Evolutionary conservation across 2,888 invertebrate species (phyloP), one percentile per base, ranked within the genome.

Genomic region (Strigamia transsilvanica): DNA sequence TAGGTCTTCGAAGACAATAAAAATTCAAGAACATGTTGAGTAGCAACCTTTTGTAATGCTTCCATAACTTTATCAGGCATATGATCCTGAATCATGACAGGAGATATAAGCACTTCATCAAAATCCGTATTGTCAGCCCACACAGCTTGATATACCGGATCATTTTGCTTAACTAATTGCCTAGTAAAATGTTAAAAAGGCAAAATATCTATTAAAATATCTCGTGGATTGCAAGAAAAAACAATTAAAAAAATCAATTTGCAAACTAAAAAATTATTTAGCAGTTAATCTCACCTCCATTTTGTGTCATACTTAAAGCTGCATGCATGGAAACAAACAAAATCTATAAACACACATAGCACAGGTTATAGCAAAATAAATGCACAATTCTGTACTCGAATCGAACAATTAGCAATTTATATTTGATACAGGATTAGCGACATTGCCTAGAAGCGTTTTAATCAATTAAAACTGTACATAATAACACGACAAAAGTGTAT

Each of bases 31-130:
- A 21, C 18, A n/a, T 56, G n/a, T 56, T n/a, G 61, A 18, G n/a
- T 27, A 32, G 12, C 27, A 92, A 95, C 95, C 93, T 94, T 94
- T 88, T 94, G 92, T 84, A 96, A 90, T 38, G 94, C 95, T 84
- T 93, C 92, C 85, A 95, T 89, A 83, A 95, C 93, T 87, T 92
- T 93, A 87, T 95, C 94, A 41, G 95, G 95, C 95, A 96, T 95
- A 88, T 96, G 95, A 88, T 96, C 95, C 88, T 94, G 94, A 83
- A 95, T 87, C 95, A 95, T 95, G 80, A 94, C 94, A 0, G 95
- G 95, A 34, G 95, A 95, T 84, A 96, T 94, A 82, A 95, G 90
- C 23, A 96, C 94, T 88, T 95, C 94, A 87, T 94, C 94, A 87
- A 95, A 95, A 87, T 94, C 94, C 66, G 91, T 92, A 85, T 93